Evolutionary conservation across 2,888 invertebrate genomes (phyloP), one percentile per base, ranked within the genome.

Genomic region (Amphipoea oculea): DNA sequence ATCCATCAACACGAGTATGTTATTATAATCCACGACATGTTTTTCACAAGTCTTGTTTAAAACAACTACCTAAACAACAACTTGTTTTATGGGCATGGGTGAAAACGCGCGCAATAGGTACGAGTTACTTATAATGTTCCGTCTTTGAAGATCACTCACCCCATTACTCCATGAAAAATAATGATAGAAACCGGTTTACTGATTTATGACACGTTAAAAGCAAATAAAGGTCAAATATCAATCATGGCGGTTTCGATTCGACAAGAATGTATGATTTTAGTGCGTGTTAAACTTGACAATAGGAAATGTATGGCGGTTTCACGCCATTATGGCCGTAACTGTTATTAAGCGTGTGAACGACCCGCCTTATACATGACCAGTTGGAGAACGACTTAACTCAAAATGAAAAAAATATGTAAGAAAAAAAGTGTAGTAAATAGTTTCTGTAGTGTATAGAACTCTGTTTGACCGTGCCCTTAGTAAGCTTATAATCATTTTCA

Each of bases 201-300:
- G 14, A 70, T 40, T 62, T 57, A 54, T 81, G 60, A 48, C 0
- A 5, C 45, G 20, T 29, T 74, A 69, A 57, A 1, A 57, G 81
- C 68, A 69, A 82, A 82, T 51, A 29, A 36, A 60, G 54, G 23
- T 75, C 20, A 70, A 48, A 42, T 70, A 62, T 40, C 66, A 60
- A 66, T 70, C 57, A 42, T n/a, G n/a, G 48, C 14, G 23, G n/a
- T 54, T 36, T 14, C 4, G 4, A 45, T 17, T 48, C 40, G 29
- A 42, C 62, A 40, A 54, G 42, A 70, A 81, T 70, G n/a, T 71
- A 54, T 71, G 70, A 67, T 12, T 67, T 62, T 51, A 62, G 70
- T 77, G 54, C 62, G 71, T 67, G 83, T 62, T 74, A 62, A 40
- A 45, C 78, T 60, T 77, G 54, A 67, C 40, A 69, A 81, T 82